These are phyloP conservation scores for Liasis olivaceus DNA, from an alignment of 2,797 vertebrate species.

Conservation along the genomic window DNA sequence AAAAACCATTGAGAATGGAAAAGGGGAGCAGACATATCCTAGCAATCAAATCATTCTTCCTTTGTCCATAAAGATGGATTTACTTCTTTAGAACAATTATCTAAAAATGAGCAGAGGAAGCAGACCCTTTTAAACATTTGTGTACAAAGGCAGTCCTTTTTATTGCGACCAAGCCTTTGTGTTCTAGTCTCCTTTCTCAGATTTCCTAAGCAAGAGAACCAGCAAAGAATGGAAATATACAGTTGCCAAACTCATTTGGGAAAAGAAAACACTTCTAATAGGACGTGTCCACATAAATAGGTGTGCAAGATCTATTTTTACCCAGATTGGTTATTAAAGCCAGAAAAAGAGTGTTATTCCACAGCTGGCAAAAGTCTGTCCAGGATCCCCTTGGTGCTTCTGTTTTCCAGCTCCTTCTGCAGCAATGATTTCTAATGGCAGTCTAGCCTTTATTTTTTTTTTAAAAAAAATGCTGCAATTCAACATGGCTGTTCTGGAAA, in stretches of 20 bases:
- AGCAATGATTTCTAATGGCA: not conserved
- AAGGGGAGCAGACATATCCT: no score
- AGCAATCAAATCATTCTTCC: no score
- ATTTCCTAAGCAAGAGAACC: not conserved
- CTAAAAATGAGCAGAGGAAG: no score
- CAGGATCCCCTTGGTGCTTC: not conserved
- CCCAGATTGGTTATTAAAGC: not conserved
- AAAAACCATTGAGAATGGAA: no score
- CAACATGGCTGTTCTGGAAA: not conserved
- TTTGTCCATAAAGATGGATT: no score
- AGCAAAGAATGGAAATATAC: not conserved
- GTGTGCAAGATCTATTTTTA: not conserved
- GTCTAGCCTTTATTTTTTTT: not conserved
- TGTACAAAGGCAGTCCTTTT: not conserved
- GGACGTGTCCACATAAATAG: not conserved
- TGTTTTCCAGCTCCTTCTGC: not conserved
- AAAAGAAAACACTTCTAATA: not conserved
- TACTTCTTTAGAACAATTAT: no score
- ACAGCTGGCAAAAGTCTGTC: not conserved
- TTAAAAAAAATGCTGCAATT: not conserved
- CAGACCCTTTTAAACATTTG: no score
- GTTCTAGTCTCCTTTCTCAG: not conserved
- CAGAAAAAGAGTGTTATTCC: not conserved
- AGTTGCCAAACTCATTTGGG: not conserved
- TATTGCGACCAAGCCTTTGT: not conserved